Evolutionary conservation across 2,797 vertebrate genomes (phyloP), one percentile per base, ranked within the genome.

Genomic region (Lepilemur ruficaudatus): DNA sequence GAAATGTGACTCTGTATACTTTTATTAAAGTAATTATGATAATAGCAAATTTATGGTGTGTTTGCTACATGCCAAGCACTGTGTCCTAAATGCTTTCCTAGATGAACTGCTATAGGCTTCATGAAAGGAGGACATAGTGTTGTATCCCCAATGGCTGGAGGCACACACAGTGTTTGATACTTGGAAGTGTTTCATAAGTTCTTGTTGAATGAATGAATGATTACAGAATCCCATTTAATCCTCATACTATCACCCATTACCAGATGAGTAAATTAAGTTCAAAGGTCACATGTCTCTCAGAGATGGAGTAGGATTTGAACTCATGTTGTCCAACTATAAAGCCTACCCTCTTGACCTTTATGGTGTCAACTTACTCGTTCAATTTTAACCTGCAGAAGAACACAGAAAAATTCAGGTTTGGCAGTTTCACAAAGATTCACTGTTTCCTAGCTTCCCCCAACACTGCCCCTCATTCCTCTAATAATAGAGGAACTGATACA

Each of bases 11-110:
- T 89, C 73, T 75, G 55, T 79, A 57, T 91, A 94, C 52, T 87
- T 95, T 94, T 96, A 97, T 93, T 96, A 82, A 32, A 69, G 30
- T 91, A 93, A 94, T 93, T 93, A 89, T 85, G 79, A 92, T 93
- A 94, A 88, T 79, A 90, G 72, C 59, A 63, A 85, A 94, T 94
- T 88, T 83, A 97, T 18, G 83, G 73, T 75, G 25, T 95, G 76
- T 93, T 96, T 96, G 93, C 50, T 92, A 65, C 85, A 43, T 92
- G 65, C 75, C 94, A 94, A 94, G 87, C n/a, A 61, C 59, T 55
- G 41, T 55, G n/a, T 57, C 28, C 79, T 94, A 70, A 93, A 38
- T 76, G 63, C 38, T 92, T 95, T 89, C 73, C 67, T 96, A 70
- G 48, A 88, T 81, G 80, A 78, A 91, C 23, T 10, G 7, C 65